Base-by-base conservation (phyloP, 2,113 vertebrate species). In the Cyanoliseus patagonus region DNA sequence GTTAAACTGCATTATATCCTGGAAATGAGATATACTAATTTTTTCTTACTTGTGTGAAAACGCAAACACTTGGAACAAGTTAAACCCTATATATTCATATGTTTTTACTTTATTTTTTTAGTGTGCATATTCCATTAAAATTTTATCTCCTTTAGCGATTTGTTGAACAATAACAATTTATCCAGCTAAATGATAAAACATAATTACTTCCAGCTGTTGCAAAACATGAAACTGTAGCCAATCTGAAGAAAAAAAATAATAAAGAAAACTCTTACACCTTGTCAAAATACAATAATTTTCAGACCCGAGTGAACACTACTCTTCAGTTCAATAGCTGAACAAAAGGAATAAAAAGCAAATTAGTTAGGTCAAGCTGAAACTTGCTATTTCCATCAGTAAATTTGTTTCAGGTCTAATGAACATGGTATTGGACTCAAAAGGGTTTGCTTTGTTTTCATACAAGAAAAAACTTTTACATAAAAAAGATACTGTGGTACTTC, bases 191-290 rank as follows among this genome's bases (percentile, higher is more conserved):
- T 82, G 61, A 75, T 86, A 79, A 91, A 94, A 78, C 17, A 22
- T 76, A 79, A 95, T 82, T 82, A 70, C 70, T 91, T 91, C 87
- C 88, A 93, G 70, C 81, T 90, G 64, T 74, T 95, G 37, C 46
- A 86, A 70, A 68, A 74, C 25, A 95, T 81, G 27, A 86, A 69
- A 52, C 31, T 70, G 25, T 27, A 92, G 86, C 67, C 80, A 84
- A n/a, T 28, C 27, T 81, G 44, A 88, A 81, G 27, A 39, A 68
- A 83, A 68, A 73, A 66, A 73, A 92, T 6, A 70, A 49, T 13
- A 72, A 83, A 37, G 37, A 27, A 66, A 57, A 77, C 10, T 77
- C 83, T 89, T 78, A n/a, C 42, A 74, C 64, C 53, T 81, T 86
- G 72, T 90, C 59, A 95, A 88, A 94, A 80, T 61, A 80, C 24